These are phyloP conservation scores for Dorcus hopei DNA, from an alignment of 2,888 invertebrate genomes.

Conservation along the genomic window DNA sequence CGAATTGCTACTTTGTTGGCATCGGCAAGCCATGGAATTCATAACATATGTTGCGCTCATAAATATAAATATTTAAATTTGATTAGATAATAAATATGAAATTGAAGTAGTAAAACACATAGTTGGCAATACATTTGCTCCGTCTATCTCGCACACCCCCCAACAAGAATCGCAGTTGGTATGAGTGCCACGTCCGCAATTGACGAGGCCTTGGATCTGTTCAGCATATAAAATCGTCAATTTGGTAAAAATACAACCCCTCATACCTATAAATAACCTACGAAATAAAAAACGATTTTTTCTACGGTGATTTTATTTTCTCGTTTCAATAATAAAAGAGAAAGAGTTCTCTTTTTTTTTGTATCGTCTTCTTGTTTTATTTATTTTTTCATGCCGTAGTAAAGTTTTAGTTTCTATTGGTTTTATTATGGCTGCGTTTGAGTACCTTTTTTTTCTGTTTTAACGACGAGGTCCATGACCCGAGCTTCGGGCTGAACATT, in stretches of 20 bases:
- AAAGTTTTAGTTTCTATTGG: conserved; percentile 25
- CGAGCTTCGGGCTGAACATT: conserved; percentile 43
- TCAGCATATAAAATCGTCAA: conserved; percentile 11
- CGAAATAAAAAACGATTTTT: conserved; percentile 7
- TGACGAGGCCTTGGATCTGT: conserved; percentile 6
- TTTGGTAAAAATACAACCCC: conserved; percentile 5
- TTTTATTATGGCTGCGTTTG: conserved; percentile 29
- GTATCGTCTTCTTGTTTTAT: neutral
- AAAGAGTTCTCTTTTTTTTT: neutral
- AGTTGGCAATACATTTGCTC: neutral
- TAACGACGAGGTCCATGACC: conserved; percentile 43
- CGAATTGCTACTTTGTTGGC: too few relatives aligned
- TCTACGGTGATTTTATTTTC: neutral
- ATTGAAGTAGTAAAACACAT: neutral
- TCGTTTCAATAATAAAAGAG: too few relatives aligned
- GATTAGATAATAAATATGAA: neutral
- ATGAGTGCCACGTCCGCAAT: conserved; percentile 6
- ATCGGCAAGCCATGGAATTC: too few relatives aligned
- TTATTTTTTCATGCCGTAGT: conserved; percentile 2
- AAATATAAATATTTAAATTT: neutral
- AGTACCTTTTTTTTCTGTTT: conserved; percentile 22
- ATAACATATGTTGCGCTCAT: too few relatives aligned
- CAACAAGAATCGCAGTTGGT: neutral
- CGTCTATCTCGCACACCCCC: neutral
- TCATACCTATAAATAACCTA: conserved; percentile 5